Evolutionary conservation across 2,797 vertebrate species (phyloP).

Genomic region (Poeciliopsis turneri): DNA sequence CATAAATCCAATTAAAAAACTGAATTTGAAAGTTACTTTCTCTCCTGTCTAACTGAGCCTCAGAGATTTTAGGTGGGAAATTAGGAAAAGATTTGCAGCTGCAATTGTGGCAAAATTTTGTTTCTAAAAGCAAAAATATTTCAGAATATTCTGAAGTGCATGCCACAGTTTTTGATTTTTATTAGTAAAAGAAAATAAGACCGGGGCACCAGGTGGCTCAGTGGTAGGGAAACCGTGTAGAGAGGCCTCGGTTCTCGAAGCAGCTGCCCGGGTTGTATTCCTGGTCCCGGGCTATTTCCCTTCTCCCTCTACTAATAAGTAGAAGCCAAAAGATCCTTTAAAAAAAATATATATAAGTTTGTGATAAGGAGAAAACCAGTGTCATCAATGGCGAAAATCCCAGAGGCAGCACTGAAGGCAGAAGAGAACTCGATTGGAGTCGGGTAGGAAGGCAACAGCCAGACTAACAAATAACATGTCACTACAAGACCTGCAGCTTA

Average conservation of each 20-base stretch:
- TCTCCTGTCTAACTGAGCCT: not conserved
- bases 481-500: not conserved
- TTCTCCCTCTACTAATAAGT: not conserved
- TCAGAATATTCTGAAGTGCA: not conserved
- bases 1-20: not conserved
- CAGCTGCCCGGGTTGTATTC: not conserved
- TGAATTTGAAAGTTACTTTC: not conserved
- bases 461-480: not conserved
- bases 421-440: too few species aligned
- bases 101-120: not conserved
- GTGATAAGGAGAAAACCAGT: too few species aligned
- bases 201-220: not conserved
- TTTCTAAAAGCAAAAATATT: not conserved
- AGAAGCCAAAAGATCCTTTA: not conserved
- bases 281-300: too few species aligned
- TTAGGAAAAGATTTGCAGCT: not conserved
- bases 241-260: not conserved
- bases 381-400: too few species aligned
- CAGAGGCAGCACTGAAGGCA: too few species aligned
- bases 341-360: too few species aligned
- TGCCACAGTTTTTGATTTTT: not conserved
- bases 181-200: not conserved
- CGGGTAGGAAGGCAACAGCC: too few species aligned
- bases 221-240: not conserved
- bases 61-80: not conserved